Conservation (phyloP, 2,113 vertebrate genomes). For the Anser brachyrhynchus region DNA sequence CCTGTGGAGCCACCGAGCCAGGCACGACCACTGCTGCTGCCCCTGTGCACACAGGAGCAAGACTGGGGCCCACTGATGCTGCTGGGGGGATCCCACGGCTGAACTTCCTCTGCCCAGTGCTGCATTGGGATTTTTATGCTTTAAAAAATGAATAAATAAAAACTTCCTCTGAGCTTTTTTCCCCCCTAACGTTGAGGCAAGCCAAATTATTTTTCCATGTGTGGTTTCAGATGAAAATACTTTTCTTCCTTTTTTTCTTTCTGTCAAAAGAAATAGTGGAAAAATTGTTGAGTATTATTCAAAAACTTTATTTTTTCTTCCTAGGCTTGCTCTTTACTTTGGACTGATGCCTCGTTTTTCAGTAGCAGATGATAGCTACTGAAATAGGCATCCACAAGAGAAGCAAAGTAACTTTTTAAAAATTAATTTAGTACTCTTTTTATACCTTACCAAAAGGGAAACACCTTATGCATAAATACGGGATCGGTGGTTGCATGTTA, state of each 20-base stretch:
- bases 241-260: constrained; percentile 20
- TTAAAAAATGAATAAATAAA: neutral
- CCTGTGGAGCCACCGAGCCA: neutral
- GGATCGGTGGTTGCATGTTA: neutral
- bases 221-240: constrained; percentile 4
- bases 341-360: neutral
- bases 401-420: neutral
- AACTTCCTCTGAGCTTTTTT: neutral
- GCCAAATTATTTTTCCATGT: constrained; percentile 22
- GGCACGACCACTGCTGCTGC: neutral
- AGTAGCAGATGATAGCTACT: neutral
- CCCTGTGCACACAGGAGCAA: neutral
- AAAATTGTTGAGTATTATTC: neutral
- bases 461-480: neutral
- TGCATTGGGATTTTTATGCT: neutral
- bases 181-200: neutral
- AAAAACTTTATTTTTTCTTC: neutral
- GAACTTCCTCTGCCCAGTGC: accelerated
- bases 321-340: constrained; percentile 7
- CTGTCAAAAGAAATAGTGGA: neutral
- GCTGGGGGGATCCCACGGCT: accelerated
- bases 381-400: neutral
- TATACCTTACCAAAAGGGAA: neutral
- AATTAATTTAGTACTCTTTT: neutral
- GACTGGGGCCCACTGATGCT: accelerated